A percentile compares a stretch with the other conserved stretches of the same genome.
Conservation (phyloP, 2,888 invertebrate genomes). For the Lycophotia porphyrea region DNA sequence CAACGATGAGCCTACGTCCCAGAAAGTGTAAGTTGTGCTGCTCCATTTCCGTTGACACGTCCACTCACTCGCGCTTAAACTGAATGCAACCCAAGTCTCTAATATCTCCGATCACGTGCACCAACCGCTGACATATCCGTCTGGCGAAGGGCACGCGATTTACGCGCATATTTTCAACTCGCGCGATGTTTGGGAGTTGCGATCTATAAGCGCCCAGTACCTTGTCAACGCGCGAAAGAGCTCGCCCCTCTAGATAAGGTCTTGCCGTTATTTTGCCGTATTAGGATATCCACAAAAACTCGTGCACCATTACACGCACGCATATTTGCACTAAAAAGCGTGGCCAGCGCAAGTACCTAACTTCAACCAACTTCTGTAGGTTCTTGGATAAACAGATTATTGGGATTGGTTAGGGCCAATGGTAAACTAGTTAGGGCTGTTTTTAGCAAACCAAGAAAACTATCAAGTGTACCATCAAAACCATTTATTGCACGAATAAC, state of each 20-base stretch:
- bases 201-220: neutral
- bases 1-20: neutral
- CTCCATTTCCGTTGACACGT: neutral
- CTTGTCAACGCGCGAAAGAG: too few relatives aligned
- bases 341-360: neutral
- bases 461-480: conserved; percentile 40
- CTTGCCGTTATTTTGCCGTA: too few relatives aligned
- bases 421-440: neutral
- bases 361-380: neutral
- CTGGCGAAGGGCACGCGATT: neutral
- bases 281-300: neutral
- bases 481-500: conserved; percentile 62
- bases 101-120: neutral
- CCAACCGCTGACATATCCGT: neutral
- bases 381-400: neutral
- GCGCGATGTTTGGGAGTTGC: neutral
- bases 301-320: neutral
- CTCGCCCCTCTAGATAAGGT: too few relatives aligned
- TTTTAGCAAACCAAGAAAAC: neutral
- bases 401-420: too few relatives aligned
- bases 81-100: neutral
- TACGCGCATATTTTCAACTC: neutral
- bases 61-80: neutral
- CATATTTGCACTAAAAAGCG: neutral
- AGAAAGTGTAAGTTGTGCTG: too few relatives aligned